A percentile compares a stretch with the other conserved stretches of the same genome.
Conservation (phyloP, 2,797 vertebrate genomes). For the Eutrigla gurnardus region DNA sequence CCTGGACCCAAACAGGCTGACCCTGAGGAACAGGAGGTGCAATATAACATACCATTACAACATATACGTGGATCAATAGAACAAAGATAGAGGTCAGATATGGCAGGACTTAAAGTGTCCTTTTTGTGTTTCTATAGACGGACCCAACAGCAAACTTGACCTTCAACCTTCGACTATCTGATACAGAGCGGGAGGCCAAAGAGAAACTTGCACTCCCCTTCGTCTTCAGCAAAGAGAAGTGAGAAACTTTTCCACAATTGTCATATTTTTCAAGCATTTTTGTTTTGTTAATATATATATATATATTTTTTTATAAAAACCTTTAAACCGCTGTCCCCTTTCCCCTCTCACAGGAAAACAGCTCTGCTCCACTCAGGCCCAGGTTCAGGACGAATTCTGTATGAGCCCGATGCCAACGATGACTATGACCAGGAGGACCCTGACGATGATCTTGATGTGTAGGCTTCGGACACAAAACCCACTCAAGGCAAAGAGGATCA, state of each 20-base stretch:
- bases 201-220: conserved; percentile 88
- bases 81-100: neutral
- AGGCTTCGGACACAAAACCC: conserved; percentile 35
- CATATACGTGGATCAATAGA: neutral
- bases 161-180: conserved; percentile 89
- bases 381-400: conserved; percentile 82
- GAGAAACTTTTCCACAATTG: conserved; percentile 26
- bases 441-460: conserved; percentile 90
- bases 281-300: neutral
- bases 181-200: conserved; percentile 84
- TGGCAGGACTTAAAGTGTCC: neutral
- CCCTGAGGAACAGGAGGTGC: conserved; percentile 75
- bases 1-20: conserved; percentile 56
- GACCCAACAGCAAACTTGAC: conserved; percentile 87
- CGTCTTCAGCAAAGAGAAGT: conserved; percentile 91
- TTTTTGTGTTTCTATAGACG: conserved; percentile 66
- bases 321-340: neutral
- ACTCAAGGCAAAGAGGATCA: conserved; percentile 1
- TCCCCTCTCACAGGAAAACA: conserved; percentile 75
- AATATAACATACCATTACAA: neutral
- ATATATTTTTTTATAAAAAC: neutral
- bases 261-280: neutral
- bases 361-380: conserved; percentile 80
- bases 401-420: conserved; percentile 86
- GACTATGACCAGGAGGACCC: conserved; percentile 90